Evolutionary conservation across 2,113 vertebrate species (phyloP), one percentile per base, ranked within the genome.

Genomic region (Chlamydotis undulata): DNA sequence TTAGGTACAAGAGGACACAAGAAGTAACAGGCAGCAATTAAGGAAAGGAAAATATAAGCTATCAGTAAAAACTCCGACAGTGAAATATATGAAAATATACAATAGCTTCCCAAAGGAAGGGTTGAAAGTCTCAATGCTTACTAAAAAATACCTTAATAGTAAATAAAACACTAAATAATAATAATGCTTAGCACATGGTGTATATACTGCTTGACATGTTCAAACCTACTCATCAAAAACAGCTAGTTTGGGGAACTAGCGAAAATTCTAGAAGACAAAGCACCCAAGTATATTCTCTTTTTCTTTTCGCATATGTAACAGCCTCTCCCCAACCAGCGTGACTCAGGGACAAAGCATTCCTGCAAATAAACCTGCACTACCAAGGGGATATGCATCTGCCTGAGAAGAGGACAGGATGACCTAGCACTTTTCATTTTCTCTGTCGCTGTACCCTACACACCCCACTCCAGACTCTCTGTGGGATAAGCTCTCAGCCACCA

Each of bases 1-100:
- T 96, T 96, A 95, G 78, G 87, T 90, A 95, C 90, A 94, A 73
- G 75, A 96, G 91, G 79, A 95, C 87, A 93, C 87, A 93, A 95
- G 82, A 52, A 91, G 83, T 91, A 96, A 93, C 68, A 89, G 60
- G 83, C 91, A 90, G 94, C 83, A 95, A 95, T 94, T 97, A 97
- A 96, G 52, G 81, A 94, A 90, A 63, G 67, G 86, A 92, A 96
- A 96, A 96, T 93, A 93, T 23, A 93, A 93, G 82, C 81, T 65
- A 90, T 97, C 93, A 94, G 90, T 83, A 96, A 97, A 95, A 91
- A 61, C 80, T 84, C 39, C 76, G 84, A 87, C 89, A 97, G 73
- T 90, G 83, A 93, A 91, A 95, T 94, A 67, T 87, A 74, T 91
- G 83, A 85, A 74, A 87, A 92, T 5, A n/a, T 91, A 91, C 90